Evolutionary conservation across 2,113 vertebrate genomes (phyloP).

Genomic region (Lagenorhynchus albirostris): DNA sequence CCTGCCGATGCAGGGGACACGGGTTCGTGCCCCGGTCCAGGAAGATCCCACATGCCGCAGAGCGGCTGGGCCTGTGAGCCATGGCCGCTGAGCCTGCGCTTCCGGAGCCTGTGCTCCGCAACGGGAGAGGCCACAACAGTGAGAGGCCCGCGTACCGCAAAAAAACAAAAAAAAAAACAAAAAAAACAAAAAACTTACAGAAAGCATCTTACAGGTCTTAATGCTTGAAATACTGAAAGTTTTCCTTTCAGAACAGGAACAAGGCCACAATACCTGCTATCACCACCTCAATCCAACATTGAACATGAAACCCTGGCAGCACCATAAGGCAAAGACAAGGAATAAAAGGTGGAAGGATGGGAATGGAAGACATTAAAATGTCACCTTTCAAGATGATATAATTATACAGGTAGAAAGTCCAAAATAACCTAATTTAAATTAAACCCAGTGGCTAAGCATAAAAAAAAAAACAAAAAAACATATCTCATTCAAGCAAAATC

Average conservation of each 20-base stretch:
- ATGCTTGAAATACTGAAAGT: not conserved
- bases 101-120: no score
- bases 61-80: no score
- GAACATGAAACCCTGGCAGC: not conserved
- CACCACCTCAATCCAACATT: rapidly evolving
- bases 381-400: not conserved
- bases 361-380: not conserved
- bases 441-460: not conserved
- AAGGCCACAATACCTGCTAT: not conserved
- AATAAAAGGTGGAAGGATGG: no score
- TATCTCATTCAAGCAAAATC: not conserved
- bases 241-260: not conserved
- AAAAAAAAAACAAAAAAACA: not conserved
- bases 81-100: no score
- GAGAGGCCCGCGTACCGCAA: no score
- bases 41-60: no score
- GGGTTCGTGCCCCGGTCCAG: no score
- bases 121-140: no score
- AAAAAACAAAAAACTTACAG: not conserved
- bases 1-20: no score
- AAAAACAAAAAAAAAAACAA: no score
- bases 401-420: not conserved
- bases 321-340: not conserved
- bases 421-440: not conserved
- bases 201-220: not conserved